Conservation (phyloP, 2,797 vertebrate species). For the Tokudaia tokunoshimensis region DNA sequence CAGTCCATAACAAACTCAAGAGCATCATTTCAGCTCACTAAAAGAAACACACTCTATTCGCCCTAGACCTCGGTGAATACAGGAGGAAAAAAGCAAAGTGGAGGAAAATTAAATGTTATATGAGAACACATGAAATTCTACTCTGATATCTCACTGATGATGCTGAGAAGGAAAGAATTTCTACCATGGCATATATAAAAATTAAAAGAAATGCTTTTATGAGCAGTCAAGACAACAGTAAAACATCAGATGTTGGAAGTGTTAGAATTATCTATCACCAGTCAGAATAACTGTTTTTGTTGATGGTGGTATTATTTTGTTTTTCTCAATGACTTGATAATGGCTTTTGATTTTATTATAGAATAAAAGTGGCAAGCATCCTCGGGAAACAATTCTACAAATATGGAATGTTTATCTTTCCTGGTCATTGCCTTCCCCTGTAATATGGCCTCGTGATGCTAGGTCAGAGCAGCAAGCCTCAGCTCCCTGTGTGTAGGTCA, state of each 20-base stretch:
- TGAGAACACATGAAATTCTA: not conserved
- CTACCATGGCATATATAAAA: not conserved
- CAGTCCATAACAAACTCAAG: slow-evolving; percentile 40
- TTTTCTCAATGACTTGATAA: not conserved
- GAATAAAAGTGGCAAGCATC: not conserved
- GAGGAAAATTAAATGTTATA: not conserved
- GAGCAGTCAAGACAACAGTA: not conserved
- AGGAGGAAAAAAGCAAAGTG: not conserved
- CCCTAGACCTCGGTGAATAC: not conserved
- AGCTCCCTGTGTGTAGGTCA: too few relatives aligned
- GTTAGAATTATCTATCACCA: not conserved
- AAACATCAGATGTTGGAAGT: not conserved
- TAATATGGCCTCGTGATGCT: not conserved
- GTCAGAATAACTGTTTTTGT: slow-evolving; percentile 7
- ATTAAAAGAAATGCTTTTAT: not conserved
- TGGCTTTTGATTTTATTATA: not conserved
- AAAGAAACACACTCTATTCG: not conserved
- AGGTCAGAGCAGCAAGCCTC: not conserved
- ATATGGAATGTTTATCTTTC: not conserved
- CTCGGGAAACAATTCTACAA: not conserved
- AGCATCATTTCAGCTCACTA: not conserved
- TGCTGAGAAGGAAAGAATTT: slow-evolving; percentile 17
- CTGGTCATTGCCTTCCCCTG: too few relatives aligned
- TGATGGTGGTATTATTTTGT: not conserved
- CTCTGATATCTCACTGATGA: not conserved